Evolutionary conservation across 2,113 vertebrate species (phyloP).

Genomic region (Tychaedon coryphoeus): DNA sequence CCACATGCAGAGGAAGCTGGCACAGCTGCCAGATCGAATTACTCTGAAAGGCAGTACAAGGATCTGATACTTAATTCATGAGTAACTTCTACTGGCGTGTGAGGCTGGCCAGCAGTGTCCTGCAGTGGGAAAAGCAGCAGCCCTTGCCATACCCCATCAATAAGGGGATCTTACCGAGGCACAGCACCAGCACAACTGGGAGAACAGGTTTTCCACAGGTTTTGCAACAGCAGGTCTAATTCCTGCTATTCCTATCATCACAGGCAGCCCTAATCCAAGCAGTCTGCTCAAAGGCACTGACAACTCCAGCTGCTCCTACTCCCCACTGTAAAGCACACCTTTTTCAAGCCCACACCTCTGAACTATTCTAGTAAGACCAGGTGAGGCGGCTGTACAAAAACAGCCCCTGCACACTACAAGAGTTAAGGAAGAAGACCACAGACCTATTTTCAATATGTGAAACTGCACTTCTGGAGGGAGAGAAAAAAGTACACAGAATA

Average conservation of each 20-base stretch:
- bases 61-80: neutral
- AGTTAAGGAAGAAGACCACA: neutral
- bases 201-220: neutral
- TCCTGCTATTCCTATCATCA: neutral
- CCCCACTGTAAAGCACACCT: neutral
- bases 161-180: accelerated
- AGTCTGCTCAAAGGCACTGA: neutral
- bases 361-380: neutral
- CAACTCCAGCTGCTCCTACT: neutral
- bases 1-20: neutral
- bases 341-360: neutral
- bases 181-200: neutral
- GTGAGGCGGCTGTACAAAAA: neutral
- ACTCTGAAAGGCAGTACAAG: neutral
- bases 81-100: neutral
- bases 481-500: neutral
- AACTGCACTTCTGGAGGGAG: neutral
- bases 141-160: neutral
- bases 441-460: neutral
- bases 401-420: neutral
- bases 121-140: neutral
- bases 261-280: neutral
- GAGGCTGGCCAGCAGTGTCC: neutral
- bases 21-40: neutral
- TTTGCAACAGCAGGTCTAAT: neutral